Evolutionary conservation across 2,797 vertebrate genomes (phyloP).

Genomic region (Diglossa cyanea): DNA sequence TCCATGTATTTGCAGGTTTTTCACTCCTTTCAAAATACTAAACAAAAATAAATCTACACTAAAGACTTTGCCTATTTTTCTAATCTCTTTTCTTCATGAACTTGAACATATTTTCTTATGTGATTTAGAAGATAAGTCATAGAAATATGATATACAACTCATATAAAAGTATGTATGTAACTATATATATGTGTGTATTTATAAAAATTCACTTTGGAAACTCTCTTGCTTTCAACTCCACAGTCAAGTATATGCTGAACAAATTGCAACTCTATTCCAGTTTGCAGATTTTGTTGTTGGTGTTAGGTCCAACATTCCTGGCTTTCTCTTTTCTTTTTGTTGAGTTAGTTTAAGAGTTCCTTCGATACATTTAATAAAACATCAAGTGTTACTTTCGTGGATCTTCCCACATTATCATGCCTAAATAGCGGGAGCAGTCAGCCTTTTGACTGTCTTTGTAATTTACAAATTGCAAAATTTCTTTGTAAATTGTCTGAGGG

Average conservation of each 20-base stretch:
- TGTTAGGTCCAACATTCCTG: background rate
- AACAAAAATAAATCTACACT: background rate
- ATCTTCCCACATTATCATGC: background rate
- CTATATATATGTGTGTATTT: background rate
- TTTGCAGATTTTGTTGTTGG: background rate
- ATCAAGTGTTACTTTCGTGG: background rate
- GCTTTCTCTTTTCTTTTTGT: background rate
- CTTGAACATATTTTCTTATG: background rate
- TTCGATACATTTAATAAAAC: background rate
- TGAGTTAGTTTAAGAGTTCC: background rate
- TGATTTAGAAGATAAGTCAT: background rate
- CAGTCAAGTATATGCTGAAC: background rate
- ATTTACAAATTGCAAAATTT: background rate
- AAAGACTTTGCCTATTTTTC: background rate
- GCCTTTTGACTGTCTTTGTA: background rate
- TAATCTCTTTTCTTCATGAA: background rate
- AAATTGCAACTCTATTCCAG: background rate
- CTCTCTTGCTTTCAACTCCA: background rate
- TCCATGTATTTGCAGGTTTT: background rate
- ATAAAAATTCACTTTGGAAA: background rate
- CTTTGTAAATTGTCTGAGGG: fast-evolving
- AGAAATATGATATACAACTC: background rate
- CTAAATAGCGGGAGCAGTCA: background rate
- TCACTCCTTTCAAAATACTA: background rate
- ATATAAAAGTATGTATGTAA: background rate